Base-by-base conservation (phyloP, 2,888 invertebrate species). In the Auanema freiburgensis region DNA sequence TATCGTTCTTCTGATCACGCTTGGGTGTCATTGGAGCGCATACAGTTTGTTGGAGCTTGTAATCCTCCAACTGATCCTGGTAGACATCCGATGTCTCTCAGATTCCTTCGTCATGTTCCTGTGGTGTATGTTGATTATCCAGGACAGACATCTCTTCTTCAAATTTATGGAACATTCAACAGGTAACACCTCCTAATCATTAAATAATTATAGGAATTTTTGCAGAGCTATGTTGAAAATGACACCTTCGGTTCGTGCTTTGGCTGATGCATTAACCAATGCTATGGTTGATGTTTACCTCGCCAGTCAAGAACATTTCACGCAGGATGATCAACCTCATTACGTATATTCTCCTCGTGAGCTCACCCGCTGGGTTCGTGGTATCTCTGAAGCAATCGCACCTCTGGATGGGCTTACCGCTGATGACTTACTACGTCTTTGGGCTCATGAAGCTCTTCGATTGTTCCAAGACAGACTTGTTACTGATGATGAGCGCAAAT, bases 31-130 rank as follows among this genome's bases (percentile, higher is more conserved):
- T 87, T 98, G 81, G 98, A 99, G 85, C 89, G 98, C 63, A 98
- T 98, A 78, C 98, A 98, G 85, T 98, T 99, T 85, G 98, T 99
- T 40, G 98, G 98, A 16, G 98, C 98, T 65, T 99, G 98, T 86
- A 98, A 98, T 88, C 98, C 98, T 42, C 98, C 98, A 0, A 98
- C 98, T 2, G 98, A 98, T 88, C 97, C 97, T 1, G 97, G 97
- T 44, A 89, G 97, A 54, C 76, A 83, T 62, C 82, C 83, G 33
- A 76, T 83, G 68, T 78, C 79, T 6, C 68, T 77, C 21, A 86
- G 69, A 54, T 87, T 88, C 84, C 82, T 88, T 71, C 85, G 98
- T 1, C 98, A 99, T 84, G 97, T 98, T 11, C 97, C 98, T 0
- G 93, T 98, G 56, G 93, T 98, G 73, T 98, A 98, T 85, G 98